phyloP scores from a whole-genome alignment of 2,797 vertebrate species.

The Pseudomugil tenellus region DNA sequence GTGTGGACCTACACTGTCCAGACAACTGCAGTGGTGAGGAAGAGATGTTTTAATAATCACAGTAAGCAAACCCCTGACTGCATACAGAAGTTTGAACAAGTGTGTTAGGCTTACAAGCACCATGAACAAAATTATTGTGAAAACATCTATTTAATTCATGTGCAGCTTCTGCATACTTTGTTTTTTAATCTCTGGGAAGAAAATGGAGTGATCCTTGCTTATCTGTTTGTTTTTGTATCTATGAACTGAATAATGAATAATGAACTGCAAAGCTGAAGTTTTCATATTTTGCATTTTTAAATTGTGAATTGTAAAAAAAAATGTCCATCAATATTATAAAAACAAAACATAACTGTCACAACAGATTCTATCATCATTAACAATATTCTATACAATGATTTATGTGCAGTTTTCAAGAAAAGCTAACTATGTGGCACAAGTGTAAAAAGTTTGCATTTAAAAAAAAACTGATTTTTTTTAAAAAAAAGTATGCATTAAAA shows the following conservation, averaged over 20 bases:
- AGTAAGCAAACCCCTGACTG: no score
- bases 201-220: neutral
- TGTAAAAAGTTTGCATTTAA: slow-evolving; percentile 36
- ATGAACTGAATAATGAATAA: no score
- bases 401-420: neutral
- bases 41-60: no score
- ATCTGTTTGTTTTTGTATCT: neutral
- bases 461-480: no score
- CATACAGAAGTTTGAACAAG: no score
- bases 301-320: slow-evolving; percentile 46
- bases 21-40: no score
- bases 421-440: slow-evolving; percentile 49
- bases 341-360: slow-evolving; percentile 16
- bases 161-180: neutral
- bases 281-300: slow-evolving; percentile 14
- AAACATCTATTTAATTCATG: neutral
- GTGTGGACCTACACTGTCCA: no score
- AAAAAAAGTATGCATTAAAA: slow-evolving; percentile 19
- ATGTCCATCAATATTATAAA: slow-evolving; percentile 32
- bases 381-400: slow-evolving; percentile 16
- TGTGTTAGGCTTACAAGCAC: no score
- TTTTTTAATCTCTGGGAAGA: neutral
- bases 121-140: no score
- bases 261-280: neutral
- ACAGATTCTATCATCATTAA: neutral